Evolutionary conservation across 2,113 vertebrate genomes (phyloP), one percentile per base, ranked within the genome.

Genomic region (Collichthys lucidus): DNA sequence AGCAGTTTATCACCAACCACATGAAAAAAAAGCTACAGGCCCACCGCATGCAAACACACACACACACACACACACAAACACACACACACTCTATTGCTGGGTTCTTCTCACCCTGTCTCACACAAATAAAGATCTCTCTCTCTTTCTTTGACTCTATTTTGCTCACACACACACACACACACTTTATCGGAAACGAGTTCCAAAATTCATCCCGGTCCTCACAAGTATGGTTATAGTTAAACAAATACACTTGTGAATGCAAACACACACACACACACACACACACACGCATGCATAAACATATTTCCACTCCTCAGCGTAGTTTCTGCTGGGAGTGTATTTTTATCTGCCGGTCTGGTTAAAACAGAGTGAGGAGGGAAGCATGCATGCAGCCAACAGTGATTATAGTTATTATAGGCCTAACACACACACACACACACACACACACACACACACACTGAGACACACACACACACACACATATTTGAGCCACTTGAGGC

Each of bases 361-460:
- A 89, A 93, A 93, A 84, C 82, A 74, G 88, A 91, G 84, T 81
- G 89, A 89, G 88, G 89, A 92, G 90, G 86, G 83, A 92, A 88
- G 86, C 90, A 35, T 85, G 80, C 83, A 88, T 85, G 83, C 84
- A 89, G 92, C 89, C 87, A 93, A 55, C 76, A 14, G 90, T 93
- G 92, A 94, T 94, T 94, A 94, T 93, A 94, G 93, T 93, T 92
- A 94, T 94, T 94, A 92, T 82, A 88, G 88, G 67, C 74, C 81
- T 65, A 46, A 83, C 69, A 63, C 80, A 83, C 72, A 79, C 72
- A 83, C 84, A 68, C 50, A 74, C 71, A 60, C 35, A 76, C 74
- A 70, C 55, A 60, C 65, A 77, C 44, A 56, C 8, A 20, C 59
- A 60, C 67, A 73, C 60, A 76, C 46, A 67, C n/a, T n/a, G n/a